phyloP scores from a whole-genome alignment of 2,888 invertebrate species.

The Buathra laborator region DNA sequence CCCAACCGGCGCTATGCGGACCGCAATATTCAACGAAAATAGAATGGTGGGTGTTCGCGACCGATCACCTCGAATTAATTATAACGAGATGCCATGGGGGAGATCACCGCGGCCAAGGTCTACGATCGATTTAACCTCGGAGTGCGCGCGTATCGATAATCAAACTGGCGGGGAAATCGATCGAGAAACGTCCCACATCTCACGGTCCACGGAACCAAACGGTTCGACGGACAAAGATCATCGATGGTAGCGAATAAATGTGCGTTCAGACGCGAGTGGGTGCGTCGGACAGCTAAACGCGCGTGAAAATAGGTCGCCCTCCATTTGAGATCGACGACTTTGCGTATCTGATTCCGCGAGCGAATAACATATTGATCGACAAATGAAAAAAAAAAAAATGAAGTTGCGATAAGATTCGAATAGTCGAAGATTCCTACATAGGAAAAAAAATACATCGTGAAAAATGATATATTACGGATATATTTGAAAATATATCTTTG shows the following conservation, averaged over 20 bases:
- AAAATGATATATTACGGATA: too few species aligned
- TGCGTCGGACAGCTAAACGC: slow-evolving; percentile 1
- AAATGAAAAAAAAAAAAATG: too few species aligned
- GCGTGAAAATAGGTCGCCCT: not conserved
- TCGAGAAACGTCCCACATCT: slow-evolving; percentile 32
- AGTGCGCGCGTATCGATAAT: slow-evolving; percentile 34
- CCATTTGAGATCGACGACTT: not conserved
- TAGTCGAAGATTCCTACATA: too few species aligned
- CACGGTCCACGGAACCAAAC: not conserved
- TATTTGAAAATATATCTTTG: too few species aligned
- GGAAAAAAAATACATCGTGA: too few species aligned
- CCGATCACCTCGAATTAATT: slow-evolving; percentile 21
- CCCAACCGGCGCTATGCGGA: not conserved
- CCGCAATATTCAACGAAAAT: slow-evolving; percentile 25
- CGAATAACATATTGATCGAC: too few species aligned
- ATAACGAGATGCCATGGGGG: slow-evolving; percentile 1
- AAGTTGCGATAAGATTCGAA: too few species aligned
- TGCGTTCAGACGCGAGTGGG: not conserved
- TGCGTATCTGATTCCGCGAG: too few species aligned
- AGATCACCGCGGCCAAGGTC: slow-evolving; percentile 23
- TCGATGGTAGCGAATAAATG: not conserved
- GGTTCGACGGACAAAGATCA: slow-evolving; percentile 15
- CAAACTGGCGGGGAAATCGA: slow-evolving; percentile 25
- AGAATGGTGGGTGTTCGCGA: slow-evolving; percentile 23
- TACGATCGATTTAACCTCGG: slow-evolving; percentile 12